Base-by-base conservation (phyloP, 2,797 vertebrate species). In the Mycteria americana region DNA sequence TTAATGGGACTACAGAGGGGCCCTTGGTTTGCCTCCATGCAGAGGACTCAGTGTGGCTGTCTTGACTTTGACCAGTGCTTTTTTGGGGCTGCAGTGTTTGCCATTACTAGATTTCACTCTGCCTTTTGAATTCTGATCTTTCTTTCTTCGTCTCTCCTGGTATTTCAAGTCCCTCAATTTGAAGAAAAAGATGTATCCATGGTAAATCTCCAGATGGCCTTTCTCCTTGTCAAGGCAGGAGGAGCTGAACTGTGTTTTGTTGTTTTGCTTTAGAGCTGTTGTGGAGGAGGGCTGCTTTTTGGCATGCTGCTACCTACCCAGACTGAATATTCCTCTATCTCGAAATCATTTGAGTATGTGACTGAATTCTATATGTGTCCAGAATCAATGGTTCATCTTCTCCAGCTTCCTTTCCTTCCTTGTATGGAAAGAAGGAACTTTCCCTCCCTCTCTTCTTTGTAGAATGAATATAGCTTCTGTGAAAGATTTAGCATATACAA, bases 371-470 rank as follows among this genome's bases (percentile, higher is more conserved):
- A 15, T 96, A 88, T 85, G 94, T 18, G 8, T 93, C 76, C 62
- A 78, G 54, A 93, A 94, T 84, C 79, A 85, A 33, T 48, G 41
- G 92, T 89, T 88, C 79, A 74, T 89, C 70, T 94, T 89, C 62
- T 85, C 15, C 63, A 75, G 65, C 54, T 96, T 96, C 19, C 50
- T 95, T 87, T 94, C 30, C 68, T 92, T 93, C 73, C 64, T 92
- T 95, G 89, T 88, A 65, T 73, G 86, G 81, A 69, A 88, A 92
- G 53, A 77, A 92, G 50, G 43, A 85, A 69, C 64, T 94, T 91
- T 68, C 30, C 35, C 33, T 74, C 28, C 9, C 27, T 80, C 18
- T 63, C 18, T 62, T 79, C 64, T 89, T 70, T 92, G 64, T 60
- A 83, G 56, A 91, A 93, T 0, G 1, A 77, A 89, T 77, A 57